Base-by-base conservation (phyloP, 2,797 vertebrate genomes). In the Cheirogaleus major region DNA sequence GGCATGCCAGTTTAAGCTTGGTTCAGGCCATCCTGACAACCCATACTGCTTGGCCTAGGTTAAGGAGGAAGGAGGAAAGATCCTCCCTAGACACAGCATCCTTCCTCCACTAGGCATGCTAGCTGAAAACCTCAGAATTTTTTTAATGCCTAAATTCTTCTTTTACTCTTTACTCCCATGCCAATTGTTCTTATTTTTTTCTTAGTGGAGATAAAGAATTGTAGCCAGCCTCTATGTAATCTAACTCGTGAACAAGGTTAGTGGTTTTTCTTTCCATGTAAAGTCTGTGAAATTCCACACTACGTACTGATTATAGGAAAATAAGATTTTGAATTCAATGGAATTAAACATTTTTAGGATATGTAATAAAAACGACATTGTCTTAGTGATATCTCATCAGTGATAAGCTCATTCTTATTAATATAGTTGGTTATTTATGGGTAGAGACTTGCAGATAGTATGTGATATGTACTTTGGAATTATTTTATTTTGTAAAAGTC, bases 401-500 rank as follows among this genome's bases (percentile, higher is more conserved):
- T 91, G 43, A 73, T 22, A 88, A 1, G 18, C 11, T 72, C 35
- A 61, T 52, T 89, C 65, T 86, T 92, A 78, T 61, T 89, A 89
- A 25, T 86, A 7, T 59, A 43, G 30, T 79, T 91, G 32, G 11
- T 87, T 67, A 90, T 82, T 93, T 78, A 63, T 85, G 5, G 61
- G 6, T 82, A 67, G 12, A 85, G 63, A 72, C 69, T 89, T 35
- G 35, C 41, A 87, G 32, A 87, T 79, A 75, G 27, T 83, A 73
- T 61, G 3, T 81, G 35, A 48, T 85, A 59, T 5, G 14, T n/a
- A 67, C 75, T 90, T 95, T 94, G 70, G 55, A 65, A 83, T 91
- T 96, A 41, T 80, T 96, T 76, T 89, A 72, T 89, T 92, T 92
- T 82, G 9, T 82, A 8, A 73, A 86, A 75, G 20, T 67, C 48